These are phyloP conservation scores for Harpalus rufipes DNA, from an alignment of 2,888 invertebrate genomes.

Conservation along the genomic window DNA sequence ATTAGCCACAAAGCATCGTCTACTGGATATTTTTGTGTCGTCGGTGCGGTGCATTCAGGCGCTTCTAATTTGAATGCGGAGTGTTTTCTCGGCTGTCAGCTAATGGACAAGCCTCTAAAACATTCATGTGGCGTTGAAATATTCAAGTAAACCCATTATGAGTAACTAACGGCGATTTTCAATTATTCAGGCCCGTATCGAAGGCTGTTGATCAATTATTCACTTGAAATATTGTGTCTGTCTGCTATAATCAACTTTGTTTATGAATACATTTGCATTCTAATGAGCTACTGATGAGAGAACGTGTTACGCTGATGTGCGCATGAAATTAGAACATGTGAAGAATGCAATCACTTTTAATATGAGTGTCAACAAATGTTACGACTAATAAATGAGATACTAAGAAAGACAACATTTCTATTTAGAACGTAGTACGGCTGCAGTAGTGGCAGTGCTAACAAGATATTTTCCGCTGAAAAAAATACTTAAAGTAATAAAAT, in stretches of 20 bases:
- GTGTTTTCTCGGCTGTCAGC: conserved; percentile 39
- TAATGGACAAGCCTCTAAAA: conserved; percentile 22
- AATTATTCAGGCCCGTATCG: conserved; percentile 40
- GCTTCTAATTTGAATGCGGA: conserved; percentile 39
- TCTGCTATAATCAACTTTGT: conserved; percentile 16
- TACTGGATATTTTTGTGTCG: neutral
- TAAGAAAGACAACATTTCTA: neutral
- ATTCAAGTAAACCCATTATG: conserved; percentile 40
- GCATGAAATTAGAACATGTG: neutral
- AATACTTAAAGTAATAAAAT: neutral
- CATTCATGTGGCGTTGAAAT: conserved; percentile 37
- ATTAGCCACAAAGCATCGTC: neutral
- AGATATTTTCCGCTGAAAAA: neutral
- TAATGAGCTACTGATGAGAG: conserved; percentile 15
- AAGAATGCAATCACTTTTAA: neutral
- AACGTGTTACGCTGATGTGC: conserved; percentile 7
- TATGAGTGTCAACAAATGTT: neutral
- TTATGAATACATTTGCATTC: conserved; percentile 42
- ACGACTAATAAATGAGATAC: neutral
- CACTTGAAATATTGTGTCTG: conserved; percentile 40
- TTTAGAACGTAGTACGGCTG: neutral
- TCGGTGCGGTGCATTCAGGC: neutral
- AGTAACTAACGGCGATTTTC: conserved; percentile 37
- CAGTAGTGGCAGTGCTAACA: neutral
- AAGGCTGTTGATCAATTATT: conserved; percentile 42